Evolutionary conservation across 2,113 vertebrate species (phyloP), one percentile per base, ranked within the genome.

Genomic region (Seriola dumerili): DNA sequence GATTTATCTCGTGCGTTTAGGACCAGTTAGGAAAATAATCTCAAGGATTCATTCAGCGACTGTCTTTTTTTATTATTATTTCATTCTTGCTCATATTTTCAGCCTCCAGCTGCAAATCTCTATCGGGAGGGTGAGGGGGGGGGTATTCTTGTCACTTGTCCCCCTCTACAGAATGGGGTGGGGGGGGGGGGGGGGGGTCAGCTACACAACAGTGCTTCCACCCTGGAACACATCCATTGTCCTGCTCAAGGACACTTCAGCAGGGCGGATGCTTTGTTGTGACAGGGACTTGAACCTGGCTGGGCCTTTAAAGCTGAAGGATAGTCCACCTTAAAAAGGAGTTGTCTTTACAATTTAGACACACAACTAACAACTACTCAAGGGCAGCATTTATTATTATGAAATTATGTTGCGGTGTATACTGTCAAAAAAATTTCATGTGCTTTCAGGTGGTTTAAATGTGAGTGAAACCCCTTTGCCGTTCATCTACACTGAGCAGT

Each of bases 201-300:
- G 63, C 21, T 4, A 14, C 11, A 54, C 29, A 71, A 23, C 82
- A 62, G 16, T 61, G 52, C 55, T 50, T 78, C 83, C 63, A 58
- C 34, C 46, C 46, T 70, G 59, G 71, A 65, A 72, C 72, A 70
- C 80, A 80, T 69, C n/a, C 63, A 54, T 23, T 65, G 55, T 84
- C 80, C 71, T 83, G 78, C 81, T 87, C 88, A 89, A 89, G 88
- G 89, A 88, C 90, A 90, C 87, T 74, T 69, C 73, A 75, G 76
- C 79, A 91, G 85, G 58, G 59, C 32, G 50, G 66, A 69, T 79
- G 85, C 81, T 86, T 58, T 61, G 78, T 46, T 68, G 75, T 73
- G 48, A 64, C 19, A 21, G 62, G 40, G 73, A 25, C 12, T 44
- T 73, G 72, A 57, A 78, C 64, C 40, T 13, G 57, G 6, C 44